Percentiles rank a stretch among this genome's conserved stretches.
Conservation (phyloP, 2,113 vertebrate species). For the Limnothrissa miodon region DNA sequence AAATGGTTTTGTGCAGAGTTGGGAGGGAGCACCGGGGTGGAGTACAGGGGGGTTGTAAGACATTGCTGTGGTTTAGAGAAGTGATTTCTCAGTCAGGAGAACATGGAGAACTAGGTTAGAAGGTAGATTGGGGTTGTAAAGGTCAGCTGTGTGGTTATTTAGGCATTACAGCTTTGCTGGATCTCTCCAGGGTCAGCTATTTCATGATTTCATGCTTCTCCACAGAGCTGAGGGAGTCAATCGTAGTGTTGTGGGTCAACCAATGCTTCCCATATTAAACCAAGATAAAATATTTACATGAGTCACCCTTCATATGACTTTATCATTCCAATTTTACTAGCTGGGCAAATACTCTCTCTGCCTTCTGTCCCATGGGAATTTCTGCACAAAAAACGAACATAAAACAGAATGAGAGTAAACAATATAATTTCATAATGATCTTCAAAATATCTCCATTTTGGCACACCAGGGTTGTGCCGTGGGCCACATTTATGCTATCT, state of each 20-base stretch:
- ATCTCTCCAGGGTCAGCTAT: neutral
- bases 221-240: neutral
- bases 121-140: conserved; percentile 46
- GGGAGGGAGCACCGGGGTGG: neutral
- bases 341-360: neutral
- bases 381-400: neutral
- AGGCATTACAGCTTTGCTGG: conserved; percentile 22
- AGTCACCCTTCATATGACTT: neutral
- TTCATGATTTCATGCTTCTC: neutral
- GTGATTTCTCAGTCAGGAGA: conserved; percentile 21
- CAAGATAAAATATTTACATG: neutral
- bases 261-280: neutral
- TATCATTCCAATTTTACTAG: neutral
- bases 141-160: conserved; percentile 45
- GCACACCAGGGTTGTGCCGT: neutral
- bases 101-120: conserved; percentile 36
- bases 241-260: neutral
- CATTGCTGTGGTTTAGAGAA: conserved; percentile 32
- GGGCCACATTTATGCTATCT: neutral
- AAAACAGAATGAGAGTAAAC: conserved; percentile 7
- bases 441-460: conserved; percentile 5
- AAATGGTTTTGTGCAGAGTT: neutral
- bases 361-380: neutral
- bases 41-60: conserved; percentile 29
- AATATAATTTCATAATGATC: conserved; percentile 10